Conservation (phyloP, 2,888 invertebrate genomes). For the Prenolepis imparis region DNA sequence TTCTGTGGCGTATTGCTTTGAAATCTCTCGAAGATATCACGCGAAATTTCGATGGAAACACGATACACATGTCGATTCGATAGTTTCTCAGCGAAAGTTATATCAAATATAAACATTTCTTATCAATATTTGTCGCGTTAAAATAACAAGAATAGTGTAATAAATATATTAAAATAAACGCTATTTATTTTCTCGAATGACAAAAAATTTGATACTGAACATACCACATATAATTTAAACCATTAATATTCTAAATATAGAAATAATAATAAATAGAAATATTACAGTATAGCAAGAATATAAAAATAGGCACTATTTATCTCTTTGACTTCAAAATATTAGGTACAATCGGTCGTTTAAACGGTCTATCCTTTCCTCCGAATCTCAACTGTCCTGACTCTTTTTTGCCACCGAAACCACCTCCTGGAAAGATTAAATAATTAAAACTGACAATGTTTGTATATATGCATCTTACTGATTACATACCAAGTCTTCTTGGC, state of each 20-base stretch:
- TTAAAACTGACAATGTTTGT: background rate
- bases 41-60: background rate
- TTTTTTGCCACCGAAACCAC: conserved; percentile 95
- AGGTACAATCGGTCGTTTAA: conserved; percentile 89
- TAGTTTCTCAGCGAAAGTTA: background rate
- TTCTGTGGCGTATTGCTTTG: conserved; percentile 35
- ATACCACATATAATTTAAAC: background rate
- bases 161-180: background rate
- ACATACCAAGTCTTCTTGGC: conserved; percentile 91
- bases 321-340: conserved; percentile 61
- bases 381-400: conserved; percentile 96
- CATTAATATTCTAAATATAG: conserved; percentile 8
- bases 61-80: background rate
- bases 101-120: background rate
- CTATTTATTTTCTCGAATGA: background rate
- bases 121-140: background rate
- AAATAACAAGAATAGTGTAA: background rate
- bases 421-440: conserved; percentile 87
- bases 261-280: conserved; percentile 9
- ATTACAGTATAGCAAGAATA: no score
- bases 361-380: conserved; percentile 93
- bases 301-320: background rate
- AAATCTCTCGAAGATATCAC: conserved; percentile 51
- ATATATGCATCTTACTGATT: background rate
- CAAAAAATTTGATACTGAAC: background rate